Evolutionary conservation across 2,888 invertebrate species (phyloP).

Genomic region (Pyrrhosoma nymphula): DNA sequence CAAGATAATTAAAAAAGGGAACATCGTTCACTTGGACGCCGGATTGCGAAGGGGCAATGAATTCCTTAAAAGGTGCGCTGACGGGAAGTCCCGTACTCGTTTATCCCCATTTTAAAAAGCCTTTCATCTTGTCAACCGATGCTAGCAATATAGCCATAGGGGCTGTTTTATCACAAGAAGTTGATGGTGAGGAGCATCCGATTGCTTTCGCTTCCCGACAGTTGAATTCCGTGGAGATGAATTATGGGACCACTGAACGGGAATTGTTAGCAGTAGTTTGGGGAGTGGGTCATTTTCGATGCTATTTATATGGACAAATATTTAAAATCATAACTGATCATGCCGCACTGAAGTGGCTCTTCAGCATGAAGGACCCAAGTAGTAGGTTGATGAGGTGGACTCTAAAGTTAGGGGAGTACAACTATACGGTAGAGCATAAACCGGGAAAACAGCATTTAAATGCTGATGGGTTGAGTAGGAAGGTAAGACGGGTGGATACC

Average conservation of each 20-base stretch:
- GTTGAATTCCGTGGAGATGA: background rate
- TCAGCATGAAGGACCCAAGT: background rate
- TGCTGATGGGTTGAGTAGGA: slow-evolving; percentile 50
- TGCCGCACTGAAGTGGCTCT: background rate
- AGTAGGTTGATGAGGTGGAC: background rate
- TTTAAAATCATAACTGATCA: background rate
- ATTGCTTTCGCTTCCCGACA: background rate
- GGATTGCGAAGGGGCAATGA: slow-evolving; percentile 72
- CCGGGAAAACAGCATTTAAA: slow-evolving; percentile 3
- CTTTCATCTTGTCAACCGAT: background rate
- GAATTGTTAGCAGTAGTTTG: background rate
- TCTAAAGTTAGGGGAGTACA: background rate
- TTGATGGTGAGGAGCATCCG: background rate
- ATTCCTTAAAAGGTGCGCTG: slow-evolving; percentile 67
- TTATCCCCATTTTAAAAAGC: background rate
- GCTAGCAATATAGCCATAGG: background rate
- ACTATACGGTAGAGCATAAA: background rate
- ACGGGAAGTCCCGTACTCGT: background rate
- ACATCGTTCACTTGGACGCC: slow-evolving; percentile 18
- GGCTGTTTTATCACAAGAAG: background rate
- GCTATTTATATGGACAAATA: background rate
- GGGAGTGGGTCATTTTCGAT: slow-evolving; percentile 11
- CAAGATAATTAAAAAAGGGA: slow-evolving; percentile 71
- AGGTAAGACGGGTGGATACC: slow-evolving; percentile 50
- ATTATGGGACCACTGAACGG: background rate